Base-by-base conservation (phyloP, 2,113 vertebrate genomes). In the Clarias macrocephalus region DNA sequence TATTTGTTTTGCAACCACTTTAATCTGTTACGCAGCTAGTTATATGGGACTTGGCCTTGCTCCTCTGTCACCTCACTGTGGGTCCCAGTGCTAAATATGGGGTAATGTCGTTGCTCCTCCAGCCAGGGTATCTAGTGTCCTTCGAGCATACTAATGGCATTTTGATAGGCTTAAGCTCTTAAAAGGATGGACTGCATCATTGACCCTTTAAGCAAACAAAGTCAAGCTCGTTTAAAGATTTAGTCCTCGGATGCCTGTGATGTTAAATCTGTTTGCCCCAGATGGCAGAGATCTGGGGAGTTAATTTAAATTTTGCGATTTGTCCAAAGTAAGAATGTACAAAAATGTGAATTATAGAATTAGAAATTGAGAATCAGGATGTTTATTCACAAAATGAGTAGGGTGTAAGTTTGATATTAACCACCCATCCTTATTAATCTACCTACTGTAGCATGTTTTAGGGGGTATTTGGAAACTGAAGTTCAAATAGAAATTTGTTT, bases 1-100 rank as follows among this genome's bases (percentile, higher is more conserved):
- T 93, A 91, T 77, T 88, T 90, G 85, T 94, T 95, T 94, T 93
- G 88, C 91, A 88, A 92, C 92, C 91, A 88, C 93, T 95, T 95
- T 95, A 95, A 95, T 95, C 94, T 95, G 93, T 90, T 93, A 91
- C 87, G 90, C 90, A 90, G 91, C 87, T 87, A 85, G 92, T 94
- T 93, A 93, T 84, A 91, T 93, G 93, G 93, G 92, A 94, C 88
- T 75, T 89, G 93, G 93, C 94, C 94, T 94, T 94, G 94, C 92
- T 91, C 93, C 89, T 89, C 89, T 15, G 19, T 93, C 93, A 94
- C 93, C 93, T 88, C 90, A 87, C 52, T 88, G 88, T 90, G 89
- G 88, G 85, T 87, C 48, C 54, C 12, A 65, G 91, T 89, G 90
- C 90, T 94, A 94, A 94, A 95, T 93, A 94, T 94, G 90, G 92